Evolutionary conservation across 2,113 vertebrate species (phyloP).

Genomic region (Boulengerochromis microlepis): DNA sequence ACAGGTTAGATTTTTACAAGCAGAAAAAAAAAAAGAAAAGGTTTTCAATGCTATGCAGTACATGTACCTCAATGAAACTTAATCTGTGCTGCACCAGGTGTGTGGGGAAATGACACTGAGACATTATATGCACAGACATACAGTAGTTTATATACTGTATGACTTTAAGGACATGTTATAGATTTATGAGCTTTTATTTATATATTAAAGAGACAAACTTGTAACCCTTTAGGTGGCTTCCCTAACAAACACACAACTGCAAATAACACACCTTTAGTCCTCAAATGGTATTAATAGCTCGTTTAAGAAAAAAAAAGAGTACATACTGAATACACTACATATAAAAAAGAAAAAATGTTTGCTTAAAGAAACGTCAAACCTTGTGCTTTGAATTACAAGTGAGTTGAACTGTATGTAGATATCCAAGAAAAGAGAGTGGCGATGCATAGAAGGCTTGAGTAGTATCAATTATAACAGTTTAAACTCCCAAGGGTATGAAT

Average conservation of each 20-base stretch:
- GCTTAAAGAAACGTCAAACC: background rate
- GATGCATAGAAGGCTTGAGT: background rate
- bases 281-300: background rate
- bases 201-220: background rate
- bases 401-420: background rate
- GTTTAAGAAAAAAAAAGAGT: background rate
- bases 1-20: slow-evolving; percentile 38
- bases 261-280: background rate
- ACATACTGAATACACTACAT: background rate
- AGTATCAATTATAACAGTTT: background rate
- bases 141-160: background rate
- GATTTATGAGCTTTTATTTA: background rate
- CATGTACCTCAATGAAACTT: background rate
- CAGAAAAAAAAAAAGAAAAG: background rate
- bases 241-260: background rate
- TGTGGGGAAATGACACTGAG: slow-evolving; percentile 19
- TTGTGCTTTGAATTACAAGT: background rate
- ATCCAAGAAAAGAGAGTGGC: background rate
- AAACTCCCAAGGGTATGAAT: background rate
- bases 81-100: slow-evolving; percentile 6
- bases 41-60: background rate
- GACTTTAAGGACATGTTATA: background rate
- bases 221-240: background rate
- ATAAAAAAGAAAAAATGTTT: background rate
- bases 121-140: background rate